Evolutionary conservation across 1,140 invertebrate species (phyloP).

Genomic region (Conopomorpha cramerella): DNA sequence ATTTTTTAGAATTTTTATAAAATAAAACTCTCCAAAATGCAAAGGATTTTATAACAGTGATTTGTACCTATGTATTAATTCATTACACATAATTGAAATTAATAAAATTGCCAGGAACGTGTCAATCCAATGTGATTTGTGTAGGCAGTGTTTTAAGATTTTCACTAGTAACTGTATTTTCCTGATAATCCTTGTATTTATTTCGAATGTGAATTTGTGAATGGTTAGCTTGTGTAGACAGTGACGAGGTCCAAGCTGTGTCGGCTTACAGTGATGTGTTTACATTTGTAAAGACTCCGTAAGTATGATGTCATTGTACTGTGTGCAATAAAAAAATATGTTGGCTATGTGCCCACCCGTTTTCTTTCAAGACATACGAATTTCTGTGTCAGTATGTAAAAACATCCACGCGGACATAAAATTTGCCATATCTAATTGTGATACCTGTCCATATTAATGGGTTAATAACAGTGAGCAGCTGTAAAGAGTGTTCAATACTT

Average conservation of each 20-base stretch:
- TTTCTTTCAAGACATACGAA: constrained; percentile 40
- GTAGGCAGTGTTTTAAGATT: constrained; percentile 43
- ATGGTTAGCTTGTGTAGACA: constrained; percentile 9
- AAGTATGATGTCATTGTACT: constrained; percentile 57
- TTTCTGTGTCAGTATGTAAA: constrained; percentile 34
- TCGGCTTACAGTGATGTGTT: constrained; percentile 42
- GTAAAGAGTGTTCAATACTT: no score
- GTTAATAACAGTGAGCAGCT: no score
- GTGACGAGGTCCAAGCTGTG: constrained; percentile 11
- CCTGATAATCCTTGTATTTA: no score
- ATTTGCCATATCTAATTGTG: no score
- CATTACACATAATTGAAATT: constrained; percentile 13
- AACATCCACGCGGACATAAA: constrained; percentile 39
- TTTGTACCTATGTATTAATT: no score
- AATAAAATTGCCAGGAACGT: constrained; percentile 25
- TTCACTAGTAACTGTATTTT: no score
- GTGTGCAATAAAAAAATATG: constrained; percentile 50
- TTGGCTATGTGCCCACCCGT: constrained; percentile 56
- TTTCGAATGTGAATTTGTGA: constrained; percentile 13
- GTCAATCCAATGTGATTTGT: constrained; percentile 29
- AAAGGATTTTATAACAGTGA: no score
- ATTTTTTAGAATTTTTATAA: constrained; percentile 28
- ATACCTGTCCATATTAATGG: no score
- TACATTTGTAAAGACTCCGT: constrained; percentile 51
- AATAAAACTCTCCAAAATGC: no score